Percentiles rank a stretch among this genome's conserved stretches.
These are phyloP conservation scores for Andrena chrysosceles DNA, from an alignment of 2,888 invertebrate genomes.

Conservation along the genomic window DNA sequence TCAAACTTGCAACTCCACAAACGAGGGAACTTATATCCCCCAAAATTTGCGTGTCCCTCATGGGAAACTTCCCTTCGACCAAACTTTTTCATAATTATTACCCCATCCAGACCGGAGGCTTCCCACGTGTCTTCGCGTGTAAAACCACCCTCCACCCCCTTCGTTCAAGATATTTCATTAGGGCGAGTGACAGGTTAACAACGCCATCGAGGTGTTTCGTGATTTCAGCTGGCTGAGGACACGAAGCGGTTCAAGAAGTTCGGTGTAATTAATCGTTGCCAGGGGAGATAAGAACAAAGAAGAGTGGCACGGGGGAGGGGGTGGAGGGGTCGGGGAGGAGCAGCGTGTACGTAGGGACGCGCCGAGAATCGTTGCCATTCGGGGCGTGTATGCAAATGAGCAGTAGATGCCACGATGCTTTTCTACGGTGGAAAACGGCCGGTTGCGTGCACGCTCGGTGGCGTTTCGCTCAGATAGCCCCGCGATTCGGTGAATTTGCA, in stretches of 20 bases:
- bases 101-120: background rate
- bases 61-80: background rate
- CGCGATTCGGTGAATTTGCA: conserved; percentile 80
- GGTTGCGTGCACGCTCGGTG: conserved; percentile 67
- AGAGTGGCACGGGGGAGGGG: conserved; percentile 4
- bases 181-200: conserved; percentile 15
- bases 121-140: background rate
- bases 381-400: conserved; percentile 78
- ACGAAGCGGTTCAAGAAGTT: conserved; percentile 37
- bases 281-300: conserved; percentile 45
- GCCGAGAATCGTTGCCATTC: conserved; percentile 75
- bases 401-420: conserved; percentile 69
- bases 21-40: background rate
- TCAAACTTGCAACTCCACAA: background rate
- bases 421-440: conserved; percentile 58
- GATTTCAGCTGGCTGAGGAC: conserved; percentile 18
- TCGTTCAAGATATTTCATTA: background rate
- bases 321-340: background rate
- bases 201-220: conserved; percentile 24
- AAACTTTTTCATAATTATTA: conserved; percentile 1
- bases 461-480: conserved; percentile 66
- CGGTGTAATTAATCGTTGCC: conserved; percentile 66
- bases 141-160: background rate
- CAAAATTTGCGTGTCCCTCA: background rate
- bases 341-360: conserved; percentile 33